Evolutionary conservation across 2,113 vertebrate genomes (phyloP), one percentile per base, ranked within the genome.

Genomic region (Odocoileus hemionus): DNA sequence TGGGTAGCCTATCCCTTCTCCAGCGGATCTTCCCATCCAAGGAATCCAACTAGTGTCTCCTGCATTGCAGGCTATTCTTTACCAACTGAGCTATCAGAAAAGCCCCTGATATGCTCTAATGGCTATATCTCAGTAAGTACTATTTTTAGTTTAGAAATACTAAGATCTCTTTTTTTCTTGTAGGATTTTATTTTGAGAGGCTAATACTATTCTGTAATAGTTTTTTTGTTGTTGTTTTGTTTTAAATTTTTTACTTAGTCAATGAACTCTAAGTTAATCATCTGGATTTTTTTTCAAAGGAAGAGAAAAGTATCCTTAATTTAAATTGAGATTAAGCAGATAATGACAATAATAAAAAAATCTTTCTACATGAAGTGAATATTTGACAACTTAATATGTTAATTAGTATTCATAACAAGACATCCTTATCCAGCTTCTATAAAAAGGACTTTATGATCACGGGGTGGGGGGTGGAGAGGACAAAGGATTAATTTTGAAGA

Each of bases 341-440:
- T 85, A 64, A 67, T 96, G 87, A 45, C 33, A 90, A 93, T 96
- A 96, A 92, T 90, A 95, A 3, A 13, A 87, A 55, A 57, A 26
- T 30, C 60, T 96, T 23, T 97, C 19, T 97, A 94, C 84, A 85
- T 93, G 4, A 87, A 79, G 30, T 96, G 43, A 94, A 86, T 95
- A 14, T 23, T 87, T 93, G 76, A 47, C 84, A 43, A 96, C 7
- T 86, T 94, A 91, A 94, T 57, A 45, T 33, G 0, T 8, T 89
- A 55, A 89, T 97, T 86, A 64, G 30, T 84, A 95, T 97, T 95
- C 89, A 97, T 76, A 97, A 96, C 1, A 95, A 86, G 33, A 97
- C 47, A 64, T 92, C 45, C 74, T 33, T 26, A 95, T 83, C 23
- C 9, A 61, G 78, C 45, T 87, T 93, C 30, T 47, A 87, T 92